A percentile compares a stretch with the other conserved stretches of the same genome.
Evolutionary conservation across 2,888 invertebrate genomes (phyloP).

Genomic region (Drosophila greeni): DNA sequence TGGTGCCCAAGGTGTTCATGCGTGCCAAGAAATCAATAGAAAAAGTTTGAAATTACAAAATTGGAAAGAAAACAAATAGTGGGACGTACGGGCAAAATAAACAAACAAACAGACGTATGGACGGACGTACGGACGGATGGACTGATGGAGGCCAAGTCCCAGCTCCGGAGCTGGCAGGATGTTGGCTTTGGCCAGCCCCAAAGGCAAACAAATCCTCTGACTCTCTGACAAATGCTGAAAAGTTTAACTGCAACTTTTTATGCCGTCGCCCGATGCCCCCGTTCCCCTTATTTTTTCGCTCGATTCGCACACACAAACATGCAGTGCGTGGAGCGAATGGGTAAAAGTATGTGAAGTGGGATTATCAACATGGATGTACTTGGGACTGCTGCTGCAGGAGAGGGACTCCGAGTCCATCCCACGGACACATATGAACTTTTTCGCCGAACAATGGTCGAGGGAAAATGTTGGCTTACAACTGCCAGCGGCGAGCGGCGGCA

Average conservation of each 20-base stretch:
- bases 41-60: constrained; percentile 72
- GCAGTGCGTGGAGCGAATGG: constrained; percentile 33
- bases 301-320: constrained; percentile 11
- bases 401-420: constrained; percentile 19
- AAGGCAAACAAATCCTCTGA: constrained; percentile 72
- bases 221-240: constrained; percentile 73
- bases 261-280: constrained; percentile 3
- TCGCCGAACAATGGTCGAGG: constrained; percentile 18
- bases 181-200: constrained; percentile 54
- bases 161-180: constrained; percentile 45
- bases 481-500: neutral
- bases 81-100: constrained; percentile 48
- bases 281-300: neutral
- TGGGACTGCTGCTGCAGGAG: constrained; percentile 3
- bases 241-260: constrained; percentile 66
- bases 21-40: constrained; percentile 73
- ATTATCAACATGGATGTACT: constrained; percentile 37
- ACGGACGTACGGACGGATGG: constrained; percentile 18
- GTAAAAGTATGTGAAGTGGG: constrained; percentile 26
- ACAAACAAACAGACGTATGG: constrained; percentile 48
- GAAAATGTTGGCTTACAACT: constrained; percentile 23
- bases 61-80: constrained; percentile 73
- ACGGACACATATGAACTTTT: constrained; percentile 25
- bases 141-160: constrained; percentile 20
- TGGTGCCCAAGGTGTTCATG: constrained; percentile 70